phyloP scores from a whole-genome alignment of 2,888 invertebrate species.

The Leptura quadrifasciata region DNA sequence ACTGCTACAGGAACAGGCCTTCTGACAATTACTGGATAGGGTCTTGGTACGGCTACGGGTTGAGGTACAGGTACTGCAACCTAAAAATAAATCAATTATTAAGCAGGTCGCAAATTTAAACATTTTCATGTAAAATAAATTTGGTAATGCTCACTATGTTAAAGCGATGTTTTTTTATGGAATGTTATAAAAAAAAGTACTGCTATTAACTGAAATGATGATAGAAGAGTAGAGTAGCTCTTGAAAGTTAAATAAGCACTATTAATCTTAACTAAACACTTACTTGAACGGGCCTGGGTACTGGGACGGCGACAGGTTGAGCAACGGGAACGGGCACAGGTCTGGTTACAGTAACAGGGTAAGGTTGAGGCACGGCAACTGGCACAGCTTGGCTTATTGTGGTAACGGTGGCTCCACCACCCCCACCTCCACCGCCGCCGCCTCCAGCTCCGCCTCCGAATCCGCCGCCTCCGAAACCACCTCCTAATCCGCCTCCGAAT shows the following conservation, averaged over 20 bases:
- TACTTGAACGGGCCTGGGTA: slow-evolving; percentile 73
- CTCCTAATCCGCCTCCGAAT: slow-evolving; percentile 53
- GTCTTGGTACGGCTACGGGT: slow-evolving; percentile 60
- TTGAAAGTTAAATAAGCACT: too few relatives aligned
- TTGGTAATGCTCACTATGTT: too few relatives aligned
- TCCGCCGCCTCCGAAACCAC: slow-evolving; percentile 45
- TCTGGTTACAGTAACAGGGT: slow-evolving; percentile 72
- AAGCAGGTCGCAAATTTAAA: not conserved
- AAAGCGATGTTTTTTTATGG: too few relatives aligned
- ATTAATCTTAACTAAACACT: too few relatives aligned
- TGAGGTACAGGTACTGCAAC: slow-evolving; percentile 63
- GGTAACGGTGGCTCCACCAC: slow-evolving; percentile 69
- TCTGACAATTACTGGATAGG: slow-evolving; percentile 62
- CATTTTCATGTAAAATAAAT: too few relatives aligned
- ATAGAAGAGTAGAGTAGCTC: too few relatives aligned
- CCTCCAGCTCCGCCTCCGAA: slow-evolving; percentile 51
- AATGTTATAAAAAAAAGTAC: too few relatives aligned
- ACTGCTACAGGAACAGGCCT: slow-evolving; percentile 66
- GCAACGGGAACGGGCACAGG: slow-evolving; percentile 75
- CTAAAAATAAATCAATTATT: slow-evolving; percentile 37
- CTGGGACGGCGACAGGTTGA: slow-evolving; percentile 75
- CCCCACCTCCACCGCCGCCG: slow-evolving; percentile 63
- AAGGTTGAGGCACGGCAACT: slow-evolving; percentile 71
- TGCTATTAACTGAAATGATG: too few relatives aligned
- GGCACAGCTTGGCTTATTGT: slow-evolving; percentile 69